A percentile compares a stretch with the other conserved stretches of the same genome.
These are phyloP conservation scores for Garrulus glandarius DNA, from an alignment of 2,797 vertebrate species.

Conservation along the genomic window DNA sequence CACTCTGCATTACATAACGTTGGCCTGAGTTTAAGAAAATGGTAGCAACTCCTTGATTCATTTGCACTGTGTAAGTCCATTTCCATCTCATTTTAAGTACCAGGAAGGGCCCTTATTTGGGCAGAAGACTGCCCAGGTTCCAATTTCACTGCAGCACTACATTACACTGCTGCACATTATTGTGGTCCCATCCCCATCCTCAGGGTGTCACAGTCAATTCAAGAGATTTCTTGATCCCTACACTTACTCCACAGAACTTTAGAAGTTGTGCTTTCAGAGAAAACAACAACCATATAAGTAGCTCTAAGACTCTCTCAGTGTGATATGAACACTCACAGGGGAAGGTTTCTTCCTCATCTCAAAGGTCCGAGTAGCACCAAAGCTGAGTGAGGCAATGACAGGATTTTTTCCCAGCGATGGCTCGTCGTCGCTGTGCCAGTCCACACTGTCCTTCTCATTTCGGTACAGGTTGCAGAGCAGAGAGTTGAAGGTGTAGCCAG, in stretches of 20 bases:
- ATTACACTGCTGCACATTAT: not conserved
- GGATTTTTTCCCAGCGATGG: constrained; percentile 82
- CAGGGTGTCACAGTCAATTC: rapidly evolving
- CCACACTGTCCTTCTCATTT: constrained; percentile 90
- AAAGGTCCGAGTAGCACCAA: constrained; percentile 89
- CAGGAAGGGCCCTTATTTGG: not conserved
- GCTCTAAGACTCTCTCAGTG: not conserved
- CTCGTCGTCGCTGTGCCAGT: constrained; percentile 94
- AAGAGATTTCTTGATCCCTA: not conserved
- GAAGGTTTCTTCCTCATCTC: constrained; percentile 90
- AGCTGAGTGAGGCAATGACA: constrained; percentile 88
- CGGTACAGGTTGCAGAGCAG: constrained; percentile 93
- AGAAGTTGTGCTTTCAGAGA: not conserved
- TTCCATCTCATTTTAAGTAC: not conserved
- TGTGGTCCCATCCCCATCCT: not conserved
- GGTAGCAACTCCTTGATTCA: not conserved
- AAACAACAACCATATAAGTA: not conserved
- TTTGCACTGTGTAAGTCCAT: not conserved
- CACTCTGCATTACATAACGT: not conserved
- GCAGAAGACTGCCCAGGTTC: not conserved
- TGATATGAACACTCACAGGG: constrained; percentile 75
- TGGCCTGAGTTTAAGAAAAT: not conserved
- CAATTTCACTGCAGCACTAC: not conserved
- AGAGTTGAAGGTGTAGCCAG: constrained; percentile 85
- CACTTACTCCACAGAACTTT: not conserved